These are phyloP conservation scores for Philonicus albiceps DNA, from an alignment of 2,888 invertebrate species.

Conservation along the genomic window DNA sequence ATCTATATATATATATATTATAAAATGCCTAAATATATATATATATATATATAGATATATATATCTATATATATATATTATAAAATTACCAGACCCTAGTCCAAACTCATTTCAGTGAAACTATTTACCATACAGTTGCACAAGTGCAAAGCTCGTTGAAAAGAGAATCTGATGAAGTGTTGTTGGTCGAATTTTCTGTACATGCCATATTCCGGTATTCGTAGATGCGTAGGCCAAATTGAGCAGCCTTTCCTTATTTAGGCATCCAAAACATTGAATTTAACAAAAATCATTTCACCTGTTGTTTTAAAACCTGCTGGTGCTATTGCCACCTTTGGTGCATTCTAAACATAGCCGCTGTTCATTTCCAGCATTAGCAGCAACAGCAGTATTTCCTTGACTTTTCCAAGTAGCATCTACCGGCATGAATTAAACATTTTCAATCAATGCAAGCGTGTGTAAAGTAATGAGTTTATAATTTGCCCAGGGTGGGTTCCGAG, in stretches of 20 bases:
- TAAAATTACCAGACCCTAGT: too few relatives aligned
- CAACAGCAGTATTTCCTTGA: slow-evolving; percentile 26
- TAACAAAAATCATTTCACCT: slow-evolving; percentile 37
- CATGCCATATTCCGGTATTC: neutral
- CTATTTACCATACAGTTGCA: too few relatives aligned
- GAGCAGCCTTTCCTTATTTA: neutral
- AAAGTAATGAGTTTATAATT: slow-evolving; percentile 43
- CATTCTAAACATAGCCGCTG: slow-evolving; percentile 10
- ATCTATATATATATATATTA: too few relatives aligned
- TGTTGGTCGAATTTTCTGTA: neutral
- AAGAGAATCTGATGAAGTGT: neutral
- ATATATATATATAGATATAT: too few relatives aligned
- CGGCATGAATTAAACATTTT: slow-evolving; percentile 44
- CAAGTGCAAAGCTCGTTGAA: neutral
- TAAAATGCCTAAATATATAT: too few relatives aligned
- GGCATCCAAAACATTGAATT: neutral
- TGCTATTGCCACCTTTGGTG: slow-evolving; percentile 2
- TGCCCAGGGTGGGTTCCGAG: neutral
- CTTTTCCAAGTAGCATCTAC: slow-evolving; percentile 20
- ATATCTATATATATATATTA: too few relatives aligned
- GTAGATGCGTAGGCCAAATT: neutral
- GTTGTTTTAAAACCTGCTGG: slow-evolving; percentile 26
- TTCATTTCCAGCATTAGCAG: neutral
- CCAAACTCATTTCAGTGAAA: too few relatives aligned
- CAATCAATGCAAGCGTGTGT: slow-evolving; percentile 43